Conservation (phyloP, 2,113 vertebrate genomes). For the Tragelaphus scriptus region DNA sequence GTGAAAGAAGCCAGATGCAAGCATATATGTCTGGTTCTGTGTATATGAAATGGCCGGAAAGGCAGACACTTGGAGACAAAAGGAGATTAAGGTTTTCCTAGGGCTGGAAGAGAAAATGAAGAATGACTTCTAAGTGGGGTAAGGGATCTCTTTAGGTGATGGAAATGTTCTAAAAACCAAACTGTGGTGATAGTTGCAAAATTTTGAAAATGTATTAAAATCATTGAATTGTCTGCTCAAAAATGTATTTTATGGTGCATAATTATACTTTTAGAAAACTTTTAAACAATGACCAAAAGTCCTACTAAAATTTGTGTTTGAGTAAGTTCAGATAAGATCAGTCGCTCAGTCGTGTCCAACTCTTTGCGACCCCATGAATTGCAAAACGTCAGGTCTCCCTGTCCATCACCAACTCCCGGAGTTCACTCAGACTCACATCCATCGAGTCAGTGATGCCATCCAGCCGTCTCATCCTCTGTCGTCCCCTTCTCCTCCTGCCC, state of each 20-base stretch:
- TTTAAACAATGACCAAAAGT: neutral
- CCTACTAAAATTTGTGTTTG: neutral
- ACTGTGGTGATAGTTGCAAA: neutral
- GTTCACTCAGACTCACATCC: too few relatives aligned
- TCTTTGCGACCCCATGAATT: too few relatives aligned
- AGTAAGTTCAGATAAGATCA: neutral
- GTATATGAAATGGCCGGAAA: neutral
- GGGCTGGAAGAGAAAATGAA: too few relatives aligned
- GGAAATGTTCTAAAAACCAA: neutral
- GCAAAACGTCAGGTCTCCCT: too few relatives aligned
- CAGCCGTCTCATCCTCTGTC: too few relatives aligned
- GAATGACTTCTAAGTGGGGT: neutral
- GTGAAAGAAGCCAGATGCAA: neutral
- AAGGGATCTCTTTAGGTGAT: neutral
- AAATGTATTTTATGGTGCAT: neutral
- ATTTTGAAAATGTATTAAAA: neutral
- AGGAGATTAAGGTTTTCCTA: neutral
- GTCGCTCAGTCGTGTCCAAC: too few relatives aligned
- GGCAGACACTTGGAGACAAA: neutral
- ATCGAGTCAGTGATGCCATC: too few relatives aligned
- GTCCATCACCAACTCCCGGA: too few relatives aligned
- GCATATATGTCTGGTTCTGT: neutral
- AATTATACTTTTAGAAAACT: neutral
- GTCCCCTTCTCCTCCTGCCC: too few relatives aligned
- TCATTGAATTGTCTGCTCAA: neutral